Conservation (phyloP, 1,140 invertebrate genomes). For the Amyelois transitella region DNA sequence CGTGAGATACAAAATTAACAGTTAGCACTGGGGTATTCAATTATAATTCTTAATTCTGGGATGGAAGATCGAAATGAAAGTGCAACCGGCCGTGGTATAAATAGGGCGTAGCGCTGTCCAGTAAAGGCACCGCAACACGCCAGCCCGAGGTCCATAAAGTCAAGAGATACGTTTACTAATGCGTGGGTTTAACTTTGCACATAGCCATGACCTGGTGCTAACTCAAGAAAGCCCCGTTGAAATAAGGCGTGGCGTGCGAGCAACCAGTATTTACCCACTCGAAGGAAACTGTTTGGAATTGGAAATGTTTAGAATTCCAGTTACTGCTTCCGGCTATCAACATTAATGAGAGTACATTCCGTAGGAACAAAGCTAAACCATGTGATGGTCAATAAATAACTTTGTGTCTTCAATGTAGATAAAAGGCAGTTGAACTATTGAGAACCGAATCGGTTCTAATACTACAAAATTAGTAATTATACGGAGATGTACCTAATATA, state of each 20-base stretch:
- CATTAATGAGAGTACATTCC: background rate
- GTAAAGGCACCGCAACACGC: conserved; percentile 15
- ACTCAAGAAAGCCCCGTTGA: conserved; percentile 2
- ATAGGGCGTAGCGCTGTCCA: background rate
- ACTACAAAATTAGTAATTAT: too few relatives aligned
- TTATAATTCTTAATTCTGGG: background rate
- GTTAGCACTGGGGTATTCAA: background rate
- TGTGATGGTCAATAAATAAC: background rate
- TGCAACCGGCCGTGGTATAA: background rate
- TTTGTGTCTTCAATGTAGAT: too few relatives aligned
- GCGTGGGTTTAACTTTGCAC: conserved; percentile 2
- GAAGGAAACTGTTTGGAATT: background rate
- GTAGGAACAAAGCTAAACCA: background rate
- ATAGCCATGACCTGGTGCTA: background rate
- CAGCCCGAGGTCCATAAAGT: conserved; percentile 22
- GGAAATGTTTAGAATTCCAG: background rate
- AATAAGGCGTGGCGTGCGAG: background rate
- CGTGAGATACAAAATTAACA: conserved; percentile 21
- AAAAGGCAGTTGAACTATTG: too few relatives aligned
- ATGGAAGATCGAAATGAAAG: background rate
- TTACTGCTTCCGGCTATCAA: background rate
- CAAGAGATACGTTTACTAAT: conserved; percentile 23
- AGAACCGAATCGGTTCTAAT: too few relatives aligned
- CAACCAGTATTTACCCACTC: background rate
- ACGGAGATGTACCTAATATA: too few relatives aligned